Conservation (phyloP, 2,113 vertebrate species). For the Falcunculus frontatus region DNA sequence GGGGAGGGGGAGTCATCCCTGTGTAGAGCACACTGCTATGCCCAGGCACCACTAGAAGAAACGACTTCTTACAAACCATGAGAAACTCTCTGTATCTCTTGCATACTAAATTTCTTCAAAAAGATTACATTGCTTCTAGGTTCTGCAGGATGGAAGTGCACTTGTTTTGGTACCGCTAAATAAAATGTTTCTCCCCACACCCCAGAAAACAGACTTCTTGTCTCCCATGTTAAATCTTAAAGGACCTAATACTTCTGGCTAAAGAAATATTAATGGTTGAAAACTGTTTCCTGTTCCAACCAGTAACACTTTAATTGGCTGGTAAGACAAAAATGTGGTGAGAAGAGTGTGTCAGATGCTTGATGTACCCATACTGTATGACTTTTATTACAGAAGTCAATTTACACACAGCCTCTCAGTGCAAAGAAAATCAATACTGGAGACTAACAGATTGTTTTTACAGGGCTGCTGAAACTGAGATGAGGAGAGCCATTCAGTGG, state of each 20-base stretch:
- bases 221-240: neutral
- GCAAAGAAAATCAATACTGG: neutral
- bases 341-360: neutral
- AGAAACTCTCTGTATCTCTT: neutral
- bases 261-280: neutral
- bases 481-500: neutral
- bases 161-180: neutral
- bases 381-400: neutral
- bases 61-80: neutral
- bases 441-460: constrained; percentile 3
- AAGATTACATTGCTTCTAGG: neutral
- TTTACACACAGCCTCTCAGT: neutral
- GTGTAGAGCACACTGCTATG: neutral
- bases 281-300: neutral
- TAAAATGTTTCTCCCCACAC: accelerated
- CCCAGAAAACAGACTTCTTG: neutral
- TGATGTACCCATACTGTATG: neutral
- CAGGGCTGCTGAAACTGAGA: neutral
- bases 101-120: neutral
- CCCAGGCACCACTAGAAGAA: neutral
- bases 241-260: neutral
- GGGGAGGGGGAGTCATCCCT: neutral
- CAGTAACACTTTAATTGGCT: neutral
- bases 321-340: neutral
- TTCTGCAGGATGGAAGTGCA: neutral